Conservation (phyloP, 2,797 vertebrate genomes). For the Sebastes iracundus region DNA sequence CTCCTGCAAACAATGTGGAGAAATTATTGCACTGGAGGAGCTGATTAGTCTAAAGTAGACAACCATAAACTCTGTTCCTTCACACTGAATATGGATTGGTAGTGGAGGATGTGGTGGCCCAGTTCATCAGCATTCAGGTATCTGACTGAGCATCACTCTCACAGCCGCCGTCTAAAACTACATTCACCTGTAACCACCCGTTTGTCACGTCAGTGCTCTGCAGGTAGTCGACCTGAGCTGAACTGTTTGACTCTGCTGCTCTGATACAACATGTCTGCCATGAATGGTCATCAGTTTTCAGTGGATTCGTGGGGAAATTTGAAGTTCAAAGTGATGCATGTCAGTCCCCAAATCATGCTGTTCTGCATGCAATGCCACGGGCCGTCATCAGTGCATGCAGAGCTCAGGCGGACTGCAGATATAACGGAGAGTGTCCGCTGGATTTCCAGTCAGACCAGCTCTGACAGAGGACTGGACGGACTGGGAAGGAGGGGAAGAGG, state of each 20-base stretch:
- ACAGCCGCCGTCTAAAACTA: not conserved
- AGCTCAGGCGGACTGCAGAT: conserved; percentile 68
- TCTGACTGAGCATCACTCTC: not conserved
- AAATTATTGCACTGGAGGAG: not conserved
- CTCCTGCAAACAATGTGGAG: not conserved
- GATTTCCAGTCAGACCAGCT: conserved; percentile 55
- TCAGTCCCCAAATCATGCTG: conserved; percentile 76
- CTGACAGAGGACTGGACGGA: conserved; percentile 45
- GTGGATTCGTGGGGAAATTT: conserved; percentile 16
- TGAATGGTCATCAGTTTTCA: conserved; percentile 27
- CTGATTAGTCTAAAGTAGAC: not conserved
- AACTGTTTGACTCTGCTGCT: conserved; percentile 3
- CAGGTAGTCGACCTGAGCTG: not conserved
- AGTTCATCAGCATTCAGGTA: not conserved
- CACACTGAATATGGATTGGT: not conserved
- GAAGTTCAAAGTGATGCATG: conserved; percentile 63
- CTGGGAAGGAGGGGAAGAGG: conserved; percentile 51
- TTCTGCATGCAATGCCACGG: conserved; percentile 77
- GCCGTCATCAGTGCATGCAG: conserved; percentile 77
- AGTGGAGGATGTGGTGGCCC: not conserved
- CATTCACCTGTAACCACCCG: not conserved
- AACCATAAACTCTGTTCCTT: not conserved
- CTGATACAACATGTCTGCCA: not conserved
- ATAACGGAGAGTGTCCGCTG: conserved; percentile 31
- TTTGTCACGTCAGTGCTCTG: not conserved